Base-by-base conservation (phyloP, 2,888 invertebrate genomes). In the Fragum fragum region DNA sequence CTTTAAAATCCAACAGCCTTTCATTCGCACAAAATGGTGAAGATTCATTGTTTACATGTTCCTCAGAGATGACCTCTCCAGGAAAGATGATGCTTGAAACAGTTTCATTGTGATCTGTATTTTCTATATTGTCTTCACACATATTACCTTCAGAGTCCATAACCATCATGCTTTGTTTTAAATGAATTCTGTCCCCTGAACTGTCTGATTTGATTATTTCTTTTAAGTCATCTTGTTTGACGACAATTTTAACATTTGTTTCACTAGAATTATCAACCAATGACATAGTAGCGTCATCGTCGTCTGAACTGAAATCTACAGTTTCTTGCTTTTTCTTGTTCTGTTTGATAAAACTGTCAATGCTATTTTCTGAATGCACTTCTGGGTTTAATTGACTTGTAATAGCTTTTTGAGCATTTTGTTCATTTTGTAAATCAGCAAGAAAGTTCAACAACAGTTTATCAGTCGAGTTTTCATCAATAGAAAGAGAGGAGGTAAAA, bases 41-140 rank as follows among this genome's bases (percentile, higher is more conserved):
- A 26, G 59, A 26, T n/a, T 73, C 47, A 9, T 14, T 14, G 14
- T 5, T 18, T 47, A n/a, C n/a, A 18, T 14, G 2, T 14, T 47
- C 66, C 9, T 63, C 77, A 36, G 83, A 84, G 21, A 88, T 88
- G 29, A 84, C 87, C 61, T 90, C 88, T 18, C 89, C 90, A 53
- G 89, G 89, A 59, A 88, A 88, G 26, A 89, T 29, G 0, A 73
- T 36, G 53, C 83, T 74, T 5, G 53, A 74, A 11, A 32, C 39
- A 36, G 42, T 53, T 32, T 39, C 66, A 28, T 32, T 52, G 28
- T 16, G 9, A 21, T 42, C 36, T 23, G n/a, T 39, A 21, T 18
- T 28, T 42, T 23, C 36, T 21, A 32, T 29, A 16, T 66, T 52
- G 36, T 18, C 63, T 61, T 57, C 66, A 61, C 29, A 55, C 6